Evolutionary conservation across 2,113 vertebrate species (phyloP), one percentile per base, ranked within the genome.

Genomic region (Promerops cafer): DNA sequence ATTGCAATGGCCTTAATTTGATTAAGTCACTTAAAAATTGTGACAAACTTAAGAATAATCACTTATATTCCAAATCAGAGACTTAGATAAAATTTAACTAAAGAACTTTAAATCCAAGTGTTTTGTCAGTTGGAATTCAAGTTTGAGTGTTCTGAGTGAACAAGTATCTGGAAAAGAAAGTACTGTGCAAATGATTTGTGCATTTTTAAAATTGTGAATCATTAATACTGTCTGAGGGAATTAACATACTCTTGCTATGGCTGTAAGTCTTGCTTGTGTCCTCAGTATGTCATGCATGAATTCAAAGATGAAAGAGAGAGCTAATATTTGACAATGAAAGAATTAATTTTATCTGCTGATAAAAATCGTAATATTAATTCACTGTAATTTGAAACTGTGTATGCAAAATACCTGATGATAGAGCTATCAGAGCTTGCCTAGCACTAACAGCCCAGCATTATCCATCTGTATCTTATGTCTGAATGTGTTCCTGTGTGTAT

Each of bases 271-370:
- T 81, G 81, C 71, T 96, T 88, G 16, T 50, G 28, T 72, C 68
- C n/a, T 69, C 82, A 21, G 27, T 94, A 68, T 37, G 80, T 93
- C 64, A 81, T 75, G 68, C 70, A 57, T 87, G 27, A 47, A 88
- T 96, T 96, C 91, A 89, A 96, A 90, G 91, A 91, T 77, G 83
- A 94, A 93, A 68, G 33, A 89, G 54, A 47, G 10, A 23, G 9
- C 65, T 93, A 94, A 63, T 95, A 85, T 93, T 94, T 94, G 94
- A 93, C 87, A 95, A 94, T 56, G 57, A 76, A 97, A 96, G 56
- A 95, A 96, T 95, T 97, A 80, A 94, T 97, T 93, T 95, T 93
- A 94, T 94, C 65, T 94, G 68, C 90, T 95, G 88, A 91, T 97
- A 94, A 80, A 87, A 96, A 92, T 66, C 1, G 0, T 78, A 52